Conservation (phyloP, 2,113 vertebrate species). For the Aegithalos caudatus region DNA sequence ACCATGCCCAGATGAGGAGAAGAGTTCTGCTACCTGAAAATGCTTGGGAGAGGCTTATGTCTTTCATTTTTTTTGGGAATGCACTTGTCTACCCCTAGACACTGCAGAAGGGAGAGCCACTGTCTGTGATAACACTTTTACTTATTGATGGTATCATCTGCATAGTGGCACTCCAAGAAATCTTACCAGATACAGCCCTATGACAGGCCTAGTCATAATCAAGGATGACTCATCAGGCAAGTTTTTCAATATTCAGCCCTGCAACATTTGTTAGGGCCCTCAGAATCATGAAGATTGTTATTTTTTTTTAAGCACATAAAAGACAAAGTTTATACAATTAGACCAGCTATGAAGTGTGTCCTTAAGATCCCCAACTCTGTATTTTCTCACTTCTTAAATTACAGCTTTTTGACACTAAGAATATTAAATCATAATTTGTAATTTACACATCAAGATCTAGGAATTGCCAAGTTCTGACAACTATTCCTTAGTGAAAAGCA, state of each 20-base stretch:
- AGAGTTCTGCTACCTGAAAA: background rate
- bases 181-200: background rate
- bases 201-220: fast-evolving
- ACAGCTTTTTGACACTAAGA: background rate
- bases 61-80: fast-evolving
- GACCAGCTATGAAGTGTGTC: background rate
- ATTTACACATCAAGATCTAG: background rate
- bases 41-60: fast-evolving
- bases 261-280: background rate
- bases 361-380: background rate
- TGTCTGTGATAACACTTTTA: background rate
- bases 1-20: background rate
- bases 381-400: background rate
- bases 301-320: background rate
- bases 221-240: background rate
- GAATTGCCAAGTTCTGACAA: background rate
- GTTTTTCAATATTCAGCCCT: background rate
- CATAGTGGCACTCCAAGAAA: background rate
- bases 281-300: background rate
- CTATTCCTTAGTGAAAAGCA: background rate
- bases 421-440: background rate
- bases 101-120: background rate
- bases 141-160: background rate
- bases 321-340: background rate
- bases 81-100: background rate